Conservation (phyloP, 53 echinoderm and acorn worm genomes). For the Echinometra lucunter region DNA sequence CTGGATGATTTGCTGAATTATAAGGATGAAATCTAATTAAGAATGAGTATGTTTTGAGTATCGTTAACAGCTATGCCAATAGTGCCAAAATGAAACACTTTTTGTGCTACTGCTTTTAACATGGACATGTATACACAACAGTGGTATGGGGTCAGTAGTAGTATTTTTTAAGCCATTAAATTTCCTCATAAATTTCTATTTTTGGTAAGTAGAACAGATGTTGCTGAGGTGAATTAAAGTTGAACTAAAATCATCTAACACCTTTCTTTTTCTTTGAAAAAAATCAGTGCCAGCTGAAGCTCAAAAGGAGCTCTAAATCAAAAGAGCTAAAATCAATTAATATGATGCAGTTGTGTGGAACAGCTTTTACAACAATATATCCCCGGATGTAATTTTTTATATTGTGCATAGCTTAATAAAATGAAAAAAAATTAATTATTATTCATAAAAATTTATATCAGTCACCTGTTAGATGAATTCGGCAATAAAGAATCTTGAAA, state of each 20-base stretch:
- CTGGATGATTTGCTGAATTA: neutral
- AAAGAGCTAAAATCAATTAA: neutral
- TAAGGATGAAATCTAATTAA: neutral
- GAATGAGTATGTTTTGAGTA: constrained; percentile 25
- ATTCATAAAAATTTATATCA: neutral
- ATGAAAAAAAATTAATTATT: neutral
- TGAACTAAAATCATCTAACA: neutral
- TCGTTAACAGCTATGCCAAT: neutral
- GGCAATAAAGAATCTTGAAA: no score
- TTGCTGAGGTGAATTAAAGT: neutral
- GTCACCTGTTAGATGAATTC: no score
- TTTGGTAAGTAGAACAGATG: neutral
- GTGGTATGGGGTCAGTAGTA: neutral
- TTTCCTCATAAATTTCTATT: neutral
- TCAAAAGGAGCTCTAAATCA: neutral
- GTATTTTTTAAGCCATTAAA: neutral
- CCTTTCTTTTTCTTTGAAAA: neutral
- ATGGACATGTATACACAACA: neutral
- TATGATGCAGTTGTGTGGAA: neutral
- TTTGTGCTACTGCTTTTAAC: neutral
- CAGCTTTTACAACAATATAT: neutral
- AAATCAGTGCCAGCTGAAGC: neutral
- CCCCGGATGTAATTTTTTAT: neutral
- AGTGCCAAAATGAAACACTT: neutral
- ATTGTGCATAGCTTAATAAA: neutral